phyloP scores from a whole-genome alignment of 2,113 vertebrate genomes.

The Oncorhynchus clarkii region DNA sequence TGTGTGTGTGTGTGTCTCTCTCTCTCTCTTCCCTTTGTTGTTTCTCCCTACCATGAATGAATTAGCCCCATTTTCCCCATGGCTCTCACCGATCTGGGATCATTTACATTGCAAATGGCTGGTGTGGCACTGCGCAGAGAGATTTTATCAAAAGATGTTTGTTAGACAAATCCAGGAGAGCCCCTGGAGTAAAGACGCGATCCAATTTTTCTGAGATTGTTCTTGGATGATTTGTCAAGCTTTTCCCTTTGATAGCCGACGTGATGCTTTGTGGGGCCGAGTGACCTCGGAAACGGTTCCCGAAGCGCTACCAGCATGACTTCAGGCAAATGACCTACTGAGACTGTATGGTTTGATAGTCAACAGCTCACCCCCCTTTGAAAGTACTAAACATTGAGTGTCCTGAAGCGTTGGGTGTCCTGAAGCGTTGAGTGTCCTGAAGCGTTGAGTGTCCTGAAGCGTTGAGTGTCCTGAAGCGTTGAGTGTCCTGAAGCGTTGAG shows the following conservation, averaged over 20 bases:
- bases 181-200: not conserved
- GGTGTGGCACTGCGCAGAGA: constrained; percentile 2
- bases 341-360: too few species aligned
- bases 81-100: constrained; percentile 46
- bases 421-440: too few species aligned
- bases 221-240: constrained; percentile 10
- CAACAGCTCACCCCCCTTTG: too few species aligned
- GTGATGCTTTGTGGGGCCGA: not conserved
- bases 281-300: too few species aligned
- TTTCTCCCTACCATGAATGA: constrained; percentile 28
- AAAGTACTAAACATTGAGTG: too few species aligned
- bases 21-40: constrained; percentile 48
- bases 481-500: too few species aligned
- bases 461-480: too few species aligned
- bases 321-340: too few species aligned
- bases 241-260: not conserved
- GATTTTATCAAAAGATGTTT: constrained; percentile 27
- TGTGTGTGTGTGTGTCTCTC: too few species aligned
- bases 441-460: too few species aligned
- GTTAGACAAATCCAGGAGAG: constrained; percentile 16
- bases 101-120: constrained; percentile 73
- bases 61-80: constrained; percentile 26
- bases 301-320: too few species aligned
- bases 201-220: constrained; percentile 27
- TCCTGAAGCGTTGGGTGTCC: too few species aligned